Percentiles rank a stretch among this genome's conserved stretches.
Evolutionary conservation across 2,113 vertebrate genomes (phyloP).

Genomic region (Ciconia boyciana): DNA sequence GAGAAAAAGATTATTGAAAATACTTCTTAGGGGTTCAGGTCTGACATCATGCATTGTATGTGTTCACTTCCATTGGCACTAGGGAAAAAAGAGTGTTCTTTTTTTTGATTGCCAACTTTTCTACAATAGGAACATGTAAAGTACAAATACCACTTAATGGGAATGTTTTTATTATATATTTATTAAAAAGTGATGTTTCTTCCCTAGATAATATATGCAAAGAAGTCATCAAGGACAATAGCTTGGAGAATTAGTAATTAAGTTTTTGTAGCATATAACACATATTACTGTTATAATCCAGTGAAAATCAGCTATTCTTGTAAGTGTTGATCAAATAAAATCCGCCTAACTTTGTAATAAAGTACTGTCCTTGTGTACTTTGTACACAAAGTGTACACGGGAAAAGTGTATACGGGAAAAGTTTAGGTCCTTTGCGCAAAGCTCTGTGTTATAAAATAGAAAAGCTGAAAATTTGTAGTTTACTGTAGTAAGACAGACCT

Average conservation of each 20-base stretch:
- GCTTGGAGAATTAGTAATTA: neutral
- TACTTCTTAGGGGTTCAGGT: neutral
- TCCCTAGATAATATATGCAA: neutral
- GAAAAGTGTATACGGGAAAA: neutral
- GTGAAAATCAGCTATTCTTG: neutral
- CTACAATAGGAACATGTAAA: neutral
- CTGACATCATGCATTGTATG: neutral
- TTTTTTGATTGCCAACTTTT: neutral
- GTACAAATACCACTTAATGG: neutral
- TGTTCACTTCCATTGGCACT: neutral
- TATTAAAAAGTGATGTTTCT: neutral
- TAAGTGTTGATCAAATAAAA: neutral
- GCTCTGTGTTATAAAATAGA: neutral
- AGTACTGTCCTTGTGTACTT: neutral
- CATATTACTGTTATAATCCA: neutral
- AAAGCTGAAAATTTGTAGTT: neutral
- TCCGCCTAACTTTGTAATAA: neutral
- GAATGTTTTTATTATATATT: neutral
- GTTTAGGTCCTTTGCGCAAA: neutral
- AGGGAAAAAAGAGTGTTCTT: neutral
- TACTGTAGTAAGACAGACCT: neutral
- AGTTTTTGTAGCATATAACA: neutral
- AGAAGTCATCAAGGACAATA: neutral
- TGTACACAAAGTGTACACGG: neutral
- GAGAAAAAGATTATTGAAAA: neutral